These are phyloP conservation scores for Bovichtus diacanthus DNA, from an alignment of 2,797 vertebrate species.

Conservation along the genomic window DNA sequence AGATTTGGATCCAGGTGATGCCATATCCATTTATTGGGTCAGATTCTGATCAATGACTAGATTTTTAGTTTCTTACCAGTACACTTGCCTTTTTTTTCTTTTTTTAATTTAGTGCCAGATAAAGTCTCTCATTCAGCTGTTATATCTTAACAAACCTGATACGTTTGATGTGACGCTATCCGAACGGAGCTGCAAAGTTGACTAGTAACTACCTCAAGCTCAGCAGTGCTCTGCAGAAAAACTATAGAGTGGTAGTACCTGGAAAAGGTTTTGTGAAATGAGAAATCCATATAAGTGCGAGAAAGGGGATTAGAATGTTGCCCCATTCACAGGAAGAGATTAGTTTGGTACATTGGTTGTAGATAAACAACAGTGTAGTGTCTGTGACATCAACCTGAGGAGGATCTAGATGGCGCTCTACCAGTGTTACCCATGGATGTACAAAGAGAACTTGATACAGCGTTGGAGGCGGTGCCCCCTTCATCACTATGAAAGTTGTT, in stretches of 20 bases:
- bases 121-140: conserved; percentile 10
- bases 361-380: conserved; percentile 7
- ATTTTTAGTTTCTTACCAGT: conserved; percentile 13
- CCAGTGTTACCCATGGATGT: no score
- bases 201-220: conserved; percentile 69
- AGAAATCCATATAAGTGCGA: background rate
- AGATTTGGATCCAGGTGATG: conserved; percentile 27
- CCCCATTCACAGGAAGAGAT: background rate
- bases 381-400: conserved; percentile 29
- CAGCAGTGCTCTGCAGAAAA: conserved; percentile 55
- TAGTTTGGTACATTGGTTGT: background rate
- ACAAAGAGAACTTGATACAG: no score
- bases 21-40: conserved; percentile 10
- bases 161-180: conserved; percentile 29
- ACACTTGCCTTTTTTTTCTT: background rate
- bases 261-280: conserved; percentile 33
- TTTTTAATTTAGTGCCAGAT: background rate
- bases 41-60: conserved; percentile 4
- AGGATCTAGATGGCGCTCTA: background rate
- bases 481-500: no score
- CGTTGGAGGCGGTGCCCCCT: no score
- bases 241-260: conserved; percentile 40
- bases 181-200: conserved; percentile 47
- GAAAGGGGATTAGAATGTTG: background rate
- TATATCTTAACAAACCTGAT: background rate